Base-by-base conservation (phyloP, 2,888 invertebrate species). In the Lypha dubia region DNA sequence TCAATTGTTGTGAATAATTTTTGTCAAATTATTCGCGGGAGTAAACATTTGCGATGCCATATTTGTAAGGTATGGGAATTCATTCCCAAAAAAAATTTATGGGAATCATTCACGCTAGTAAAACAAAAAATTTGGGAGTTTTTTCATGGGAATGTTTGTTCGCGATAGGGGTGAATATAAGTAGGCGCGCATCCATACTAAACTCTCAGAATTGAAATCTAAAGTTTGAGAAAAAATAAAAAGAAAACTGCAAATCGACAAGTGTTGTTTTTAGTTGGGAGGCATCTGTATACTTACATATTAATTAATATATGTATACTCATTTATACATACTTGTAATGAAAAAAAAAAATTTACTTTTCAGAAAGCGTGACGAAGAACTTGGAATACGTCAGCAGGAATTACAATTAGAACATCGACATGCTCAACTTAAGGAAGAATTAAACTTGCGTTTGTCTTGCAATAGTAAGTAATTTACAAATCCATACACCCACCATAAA, bases 321-420 rank as follows among this genome's bases (percentile, higher is more conserved):
- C 9, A 60, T 76, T 71, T 46, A 11, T 17, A 67, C 3, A 15
- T 24, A 24, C 15, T 22, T 15, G 0, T 28, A 7, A 15, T 15
- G 15, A 28, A n/a, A 32, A 11, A 20, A 53, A 24, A 15, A 56
- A 7, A 17, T 51, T 51, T 0, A 41, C 44, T 51, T 65, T 63
- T 0, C 17, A 92, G 92, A 83, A 93, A 92, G 90, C 91, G 92
- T 89, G 96, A 97, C 91, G 95, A 96, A 86, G 96, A 96, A 92
- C 93, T 97, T 84, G 93, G 95, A 89, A 95, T 97, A 79, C 93
- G 96, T 86, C 96, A 96, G 63, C 95, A 96, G 91, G 96, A 97
- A 91, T 93, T 97, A 84, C 96, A 97, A 90, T 92, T 97, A 79
- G 97, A 97, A 91, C 96, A 97, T 92, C 93, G 96, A 73, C 96